These are phyloP conservation scores for Amphipyra tragopoginis DNA, from an alignment of 2,888 invertebrate species.

Conservation along the genomic window DNA sequence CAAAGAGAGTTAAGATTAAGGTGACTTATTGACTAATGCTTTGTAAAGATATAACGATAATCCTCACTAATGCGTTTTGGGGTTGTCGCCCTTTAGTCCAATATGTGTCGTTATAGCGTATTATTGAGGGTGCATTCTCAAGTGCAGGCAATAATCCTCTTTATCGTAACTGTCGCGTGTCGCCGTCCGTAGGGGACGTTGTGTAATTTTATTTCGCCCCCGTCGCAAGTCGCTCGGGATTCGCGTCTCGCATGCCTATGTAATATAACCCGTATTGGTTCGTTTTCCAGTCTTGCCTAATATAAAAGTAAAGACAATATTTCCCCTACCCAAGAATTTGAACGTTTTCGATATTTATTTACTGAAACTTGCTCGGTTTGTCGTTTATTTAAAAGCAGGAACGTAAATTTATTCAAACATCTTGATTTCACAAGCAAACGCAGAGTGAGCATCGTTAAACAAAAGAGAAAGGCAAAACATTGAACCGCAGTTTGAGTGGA, in stretches of 20 bases:
- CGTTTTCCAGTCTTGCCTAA: slow-evolving; percentile 47
- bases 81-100: slow-evolving; percentile 78
- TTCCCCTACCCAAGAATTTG: slow-evolving; percentile 21
- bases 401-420: slow-evolving; percentile 1
- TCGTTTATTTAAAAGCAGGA: not conserved
- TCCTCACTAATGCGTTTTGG: slow-evolving; percentile 78
- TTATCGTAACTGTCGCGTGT: slow-evolving; percentile 81
- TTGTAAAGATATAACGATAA: slow-evolving; percentile 85
- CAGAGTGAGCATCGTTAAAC: slow-evolving; percentile 13
- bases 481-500: slow-evolving; percentile 4
- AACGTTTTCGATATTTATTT: slow-evolving; percentile 33
- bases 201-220: slow-evolving; percentile 80
- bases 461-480: slow-evolving; percentile 34
- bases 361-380: not conserved
- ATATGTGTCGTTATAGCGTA: slow-evolving; percentile 71
- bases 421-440: slow-evolving; percentile 25
- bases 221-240: slow-evolving; percentile 67
- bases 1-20: slow-evolving; percentile 79
- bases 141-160: slow-evolving; percentile 85
- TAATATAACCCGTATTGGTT: slow-evolving; percentile 67
- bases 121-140: slow-evolving; percentile 80
- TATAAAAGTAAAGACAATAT: slow-evolving; percentile 55
- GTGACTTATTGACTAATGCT: slow-evolving; percentile 82
- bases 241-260: slow-evolving; percentile 66
- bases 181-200: slow-evolving; percentile 72